A percentile compares a stretch with the other conserved stretches of the same genome.
Evolutionary conservation across 2,797 vertebrate species (phyloP).

Genomic region (Enteromius treurensis): DNA sequence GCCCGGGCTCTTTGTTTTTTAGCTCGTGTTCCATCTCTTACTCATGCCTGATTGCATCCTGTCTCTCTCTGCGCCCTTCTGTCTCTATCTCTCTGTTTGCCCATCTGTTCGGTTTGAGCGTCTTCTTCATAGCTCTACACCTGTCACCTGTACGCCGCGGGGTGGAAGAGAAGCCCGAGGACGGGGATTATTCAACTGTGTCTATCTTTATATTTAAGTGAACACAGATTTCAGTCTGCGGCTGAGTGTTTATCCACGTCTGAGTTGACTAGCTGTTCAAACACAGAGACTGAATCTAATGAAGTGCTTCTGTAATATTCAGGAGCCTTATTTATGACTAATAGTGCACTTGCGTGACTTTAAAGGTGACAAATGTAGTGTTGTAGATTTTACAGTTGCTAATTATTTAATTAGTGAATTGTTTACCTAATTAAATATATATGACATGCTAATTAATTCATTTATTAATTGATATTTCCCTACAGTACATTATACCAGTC

Average conservation of each 20-base stretch:
- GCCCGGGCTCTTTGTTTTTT: conserved; percentile 17
- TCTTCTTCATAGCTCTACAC: conserved; percentile 32
- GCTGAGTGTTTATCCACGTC: not conserved
- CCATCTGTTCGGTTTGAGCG: conserved; percentile 50
- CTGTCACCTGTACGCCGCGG: conserved; percentile 40
- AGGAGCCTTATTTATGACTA: not conserved
- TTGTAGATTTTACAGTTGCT: not conserved
- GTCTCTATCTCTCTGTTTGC: conserved; percentile 41
- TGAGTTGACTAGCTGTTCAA: conserved; percentile 24
- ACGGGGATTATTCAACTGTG: conserved; percentile 27
- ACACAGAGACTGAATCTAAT: not conserved
- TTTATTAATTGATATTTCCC: not conserved
- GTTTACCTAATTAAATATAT: not conserved
- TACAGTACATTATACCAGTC: not conserved
- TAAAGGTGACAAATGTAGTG: not conserved
- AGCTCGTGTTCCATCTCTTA: conserved; percentile 24
- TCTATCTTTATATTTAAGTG: conserved; percentile 30
- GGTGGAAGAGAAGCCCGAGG: conserved; percentile 23
- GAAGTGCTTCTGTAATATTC: not conserved
- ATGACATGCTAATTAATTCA: not conserved
- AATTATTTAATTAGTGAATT: not conserved
- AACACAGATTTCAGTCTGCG: not conserved
- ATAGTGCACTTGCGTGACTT: not conserved
- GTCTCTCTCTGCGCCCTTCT: conserved; percentile 12
- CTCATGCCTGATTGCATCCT: conserved; percentile 35